A percentile compares a stretch with the other conserved stretches of the same genome.
These are phyloP conservation scores for Drosophila mauritiana DNA, from an alignment of 1,140 invertebrate genomes.

Conservation along the genomic window DNA sequence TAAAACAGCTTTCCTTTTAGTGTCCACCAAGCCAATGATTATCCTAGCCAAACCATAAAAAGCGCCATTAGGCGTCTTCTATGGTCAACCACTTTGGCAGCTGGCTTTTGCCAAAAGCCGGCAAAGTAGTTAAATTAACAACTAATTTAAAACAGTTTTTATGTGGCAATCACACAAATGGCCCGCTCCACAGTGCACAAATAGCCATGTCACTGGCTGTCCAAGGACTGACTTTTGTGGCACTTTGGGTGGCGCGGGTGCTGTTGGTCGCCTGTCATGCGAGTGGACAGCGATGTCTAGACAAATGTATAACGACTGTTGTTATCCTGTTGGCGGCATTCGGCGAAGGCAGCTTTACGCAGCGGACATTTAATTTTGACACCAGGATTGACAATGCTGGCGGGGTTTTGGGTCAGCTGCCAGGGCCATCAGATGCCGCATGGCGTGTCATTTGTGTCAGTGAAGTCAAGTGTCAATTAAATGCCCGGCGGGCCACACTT, in stretches of 20 bases:
- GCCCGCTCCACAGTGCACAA: conserved; percentile 19
- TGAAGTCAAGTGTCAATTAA: conserved; percentile 70
- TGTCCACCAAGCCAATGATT: conserved; percentile 27
- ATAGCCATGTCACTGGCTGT: conserved; percentile 30
- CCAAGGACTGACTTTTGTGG: conserved; percentile 27
- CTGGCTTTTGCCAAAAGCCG: conserved; percentile 15
- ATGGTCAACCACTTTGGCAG: conserved; percentile 33
- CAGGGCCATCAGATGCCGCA: not conserved
- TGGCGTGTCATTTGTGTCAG: conserved; percentile 36
- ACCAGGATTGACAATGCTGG: conserved; percentile 65
- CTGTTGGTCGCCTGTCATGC: conserved; percentile 40
- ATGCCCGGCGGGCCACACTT: conserved; percentile 53
- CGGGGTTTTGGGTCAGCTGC: conserved; percentile 33
- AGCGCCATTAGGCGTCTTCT: conserved; percentile 36
- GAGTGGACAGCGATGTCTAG: conserved; percentile 74
- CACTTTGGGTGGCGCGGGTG: not conserved
- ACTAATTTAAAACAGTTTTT: conserved; percentile 74
- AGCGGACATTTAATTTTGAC: conserved; percentile 63
- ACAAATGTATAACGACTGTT: conserved; percentile 74
- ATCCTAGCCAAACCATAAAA: conserved; percentile 31
- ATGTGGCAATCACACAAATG: conserved; percentile 70
- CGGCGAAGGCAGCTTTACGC: conserved; percentile 32
- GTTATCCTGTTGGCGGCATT: conserved; percentile 29
- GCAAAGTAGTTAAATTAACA: conserved; percentile 68
- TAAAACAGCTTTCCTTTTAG: conserved; percentile 31